Conservation (phyloP, 2,888 invertebrate genomes). For the Chromoteleia sp. region DNA sequence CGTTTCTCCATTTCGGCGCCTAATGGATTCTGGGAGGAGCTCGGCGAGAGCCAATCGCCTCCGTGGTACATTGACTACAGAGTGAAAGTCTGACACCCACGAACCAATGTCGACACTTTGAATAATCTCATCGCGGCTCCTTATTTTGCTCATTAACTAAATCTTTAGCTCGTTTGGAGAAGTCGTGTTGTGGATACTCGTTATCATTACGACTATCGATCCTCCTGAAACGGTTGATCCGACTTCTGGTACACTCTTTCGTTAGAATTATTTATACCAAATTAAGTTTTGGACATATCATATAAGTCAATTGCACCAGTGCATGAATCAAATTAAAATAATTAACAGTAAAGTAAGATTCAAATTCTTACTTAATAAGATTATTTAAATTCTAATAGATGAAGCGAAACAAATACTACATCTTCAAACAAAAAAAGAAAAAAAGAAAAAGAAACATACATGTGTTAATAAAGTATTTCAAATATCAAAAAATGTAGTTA, state of each 20-base stretch:
- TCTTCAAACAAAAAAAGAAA: too few relatives aligned
- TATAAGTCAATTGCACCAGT: slow-evolving; percentile 26
- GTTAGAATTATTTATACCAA: slow-evolving; percentile 59
- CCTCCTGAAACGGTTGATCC: slow-evolving; percentile 57
- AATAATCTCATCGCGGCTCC: slow-evolving; percentile 67
- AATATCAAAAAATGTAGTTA: not conserved
- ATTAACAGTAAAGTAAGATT: not conserved
- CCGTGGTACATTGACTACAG: slow-evolving; percentile 71
- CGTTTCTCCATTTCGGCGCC: slow-evolving; percentile 81
- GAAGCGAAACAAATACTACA: too few relatives aligned
- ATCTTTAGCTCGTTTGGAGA: slow-evolving; percentile 70
- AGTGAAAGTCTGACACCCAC: slow-evolving; percentile 81
- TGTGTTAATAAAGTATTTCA: not conserved
- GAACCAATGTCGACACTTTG: slow-evolving; percentile 75
- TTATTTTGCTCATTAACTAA: slow-evolving; percentile 73
- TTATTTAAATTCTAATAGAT: too few relatives aligned
- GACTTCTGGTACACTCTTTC: slow-evolving; percentile 46
- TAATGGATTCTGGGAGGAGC: slow-evolving; percentile 82
- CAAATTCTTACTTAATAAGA: not conserved
- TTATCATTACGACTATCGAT: slow-evolving; percentile 70
- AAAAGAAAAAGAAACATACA: too few relatives aligned
- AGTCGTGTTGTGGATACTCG: slow-evolving; percentile 64
- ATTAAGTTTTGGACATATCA: slow-evolving; percentile 33
- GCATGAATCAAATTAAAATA: slow-evolving; percentile 22
- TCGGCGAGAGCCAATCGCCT: slow-evolving; percentile 82